phyloP scores from a whole-genome alignment of 2,797 vertebrate genomes.

The Pitangus sulphuratus region DNA sequence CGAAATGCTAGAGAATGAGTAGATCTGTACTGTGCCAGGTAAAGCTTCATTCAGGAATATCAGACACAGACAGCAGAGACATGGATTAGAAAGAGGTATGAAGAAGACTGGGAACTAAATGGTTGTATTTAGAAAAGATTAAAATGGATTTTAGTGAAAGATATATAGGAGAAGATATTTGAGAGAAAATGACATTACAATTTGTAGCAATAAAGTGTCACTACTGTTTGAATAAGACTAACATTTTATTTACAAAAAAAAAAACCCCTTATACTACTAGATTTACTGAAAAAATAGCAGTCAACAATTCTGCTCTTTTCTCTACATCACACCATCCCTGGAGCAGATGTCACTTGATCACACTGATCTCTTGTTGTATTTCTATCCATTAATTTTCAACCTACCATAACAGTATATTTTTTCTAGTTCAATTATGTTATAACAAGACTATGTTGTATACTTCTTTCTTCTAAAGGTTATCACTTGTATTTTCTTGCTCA shows the following conservation, averaged over 20 bases:
- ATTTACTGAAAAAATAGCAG: background rate
- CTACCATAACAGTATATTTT: background rate
- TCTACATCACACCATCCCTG: background rate
- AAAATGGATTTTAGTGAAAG: background rate
- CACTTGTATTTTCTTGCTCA: background rate
- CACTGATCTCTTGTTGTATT: background rate
- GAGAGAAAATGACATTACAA: background rate
- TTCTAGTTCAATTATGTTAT: background rate
- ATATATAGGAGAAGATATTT: background rate
- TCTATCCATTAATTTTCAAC: background rate
- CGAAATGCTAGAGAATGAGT: background rate
- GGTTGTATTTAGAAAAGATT: background rate
- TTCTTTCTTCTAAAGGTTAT: background rate
- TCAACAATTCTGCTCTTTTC: background rate
- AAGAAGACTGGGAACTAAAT: background rate
- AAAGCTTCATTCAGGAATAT: background rate
- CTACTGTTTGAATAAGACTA: background rate
- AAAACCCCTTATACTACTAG: background rate
- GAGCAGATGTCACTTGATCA: background rate
- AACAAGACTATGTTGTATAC: background rate
- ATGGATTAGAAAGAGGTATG: background rate
- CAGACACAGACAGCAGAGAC: background rate
- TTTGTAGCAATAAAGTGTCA: background rate
- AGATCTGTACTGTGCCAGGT: background rate
- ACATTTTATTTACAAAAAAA: background rate